Evolutionary conservation across 2,113 vertebrate genomes (phyloP), one percentile per base, ranked within the genome.

Genomic region (Atlantisia rogersi): DNA sequence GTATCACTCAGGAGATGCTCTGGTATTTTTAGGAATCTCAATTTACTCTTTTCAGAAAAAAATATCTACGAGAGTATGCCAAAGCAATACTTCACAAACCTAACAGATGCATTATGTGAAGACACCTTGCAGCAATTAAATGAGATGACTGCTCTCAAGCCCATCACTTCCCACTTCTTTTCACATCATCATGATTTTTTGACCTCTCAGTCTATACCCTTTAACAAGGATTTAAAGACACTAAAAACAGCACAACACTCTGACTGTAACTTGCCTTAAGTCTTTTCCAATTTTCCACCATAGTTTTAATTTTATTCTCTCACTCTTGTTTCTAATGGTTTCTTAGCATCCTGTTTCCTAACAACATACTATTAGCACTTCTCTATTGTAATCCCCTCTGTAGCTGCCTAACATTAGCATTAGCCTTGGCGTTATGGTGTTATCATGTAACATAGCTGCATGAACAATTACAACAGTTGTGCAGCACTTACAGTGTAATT

Each of bases 121-220:
- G 90, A 90, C 65, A 94, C 82, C 90, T 93, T 88, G 63, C 55
- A 92, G 70, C 32, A 69, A 76, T 88, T 94, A 94, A 88, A 75
- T 5, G 46, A 90, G 31, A 67, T 62, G 87, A 95, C 63, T 93
- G 13, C 70, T 92, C 85, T 82, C 86, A 87, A 92, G 69, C 29
- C 86, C 89, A 91, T 94, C 88, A 85, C 82, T 95, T 94, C 77
- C 88, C 82, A 96, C 79, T 86, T 64, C 82, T 94, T 97, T 97
- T 95, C 60, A 79, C 46, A 73, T 91, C 90, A 92, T 73, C 68
- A 6, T 92, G 32, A 83, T 95, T 95, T 84, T 59, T 52, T 21
- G 5, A 53, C 92, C 88, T 93, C 74, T 83, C 50, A 74, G 42
- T 86, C 95, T 95, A 87, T 91, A 84, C n/a, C 80, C 53, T 93